Evolutionary conservation across 2,797 vertebrate species (phyloP).

Genomic region (Myotis vivesi): DNA sequence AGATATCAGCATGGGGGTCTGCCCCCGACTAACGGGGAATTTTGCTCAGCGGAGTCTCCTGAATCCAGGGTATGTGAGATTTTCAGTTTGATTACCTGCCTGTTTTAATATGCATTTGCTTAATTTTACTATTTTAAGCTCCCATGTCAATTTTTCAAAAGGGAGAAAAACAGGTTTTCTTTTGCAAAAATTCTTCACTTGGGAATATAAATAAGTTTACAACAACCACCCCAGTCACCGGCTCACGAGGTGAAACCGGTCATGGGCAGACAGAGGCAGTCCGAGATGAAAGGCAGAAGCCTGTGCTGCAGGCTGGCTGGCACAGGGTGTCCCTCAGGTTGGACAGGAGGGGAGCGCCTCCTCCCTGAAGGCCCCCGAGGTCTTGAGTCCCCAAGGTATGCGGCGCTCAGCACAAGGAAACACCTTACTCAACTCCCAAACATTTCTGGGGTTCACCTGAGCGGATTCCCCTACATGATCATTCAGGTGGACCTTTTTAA

Average conservation of each 20-base stretch:
- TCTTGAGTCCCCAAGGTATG: neutral
- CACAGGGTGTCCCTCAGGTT: neutral
- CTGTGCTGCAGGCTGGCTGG: neutral
- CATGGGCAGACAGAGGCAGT: rapidly evolving
- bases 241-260: neutral
- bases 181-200: neutral
- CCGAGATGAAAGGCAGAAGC: neutral
- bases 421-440: neutral
- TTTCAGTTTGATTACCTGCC: neutral
- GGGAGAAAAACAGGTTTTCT: neutral
- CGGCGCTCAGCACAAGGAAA: neutral
- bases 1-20: rapidly evolving
- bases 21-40: rapidly evolving
- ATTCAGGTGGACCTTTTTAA: neutral
- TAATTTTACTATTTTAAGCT: neutral
- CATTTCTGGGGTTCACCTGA: neutral
- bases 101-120: neutral
- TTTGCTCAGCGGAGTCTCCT: neutral
- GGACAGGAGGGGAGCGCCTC: neutral
- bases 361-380: rapidly evolving
- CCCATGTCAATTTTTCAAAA: neutral
- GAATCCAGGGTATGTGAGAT: neutral
- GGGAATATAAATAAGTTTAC: neutral
- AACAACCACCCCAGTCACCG: neutral
- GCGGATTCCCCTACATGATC: neutral